Base-by-base conservation (phyloP, 1,140 invertebrate genomes). In the Pseudomyrmex flavicornis region DNA sequence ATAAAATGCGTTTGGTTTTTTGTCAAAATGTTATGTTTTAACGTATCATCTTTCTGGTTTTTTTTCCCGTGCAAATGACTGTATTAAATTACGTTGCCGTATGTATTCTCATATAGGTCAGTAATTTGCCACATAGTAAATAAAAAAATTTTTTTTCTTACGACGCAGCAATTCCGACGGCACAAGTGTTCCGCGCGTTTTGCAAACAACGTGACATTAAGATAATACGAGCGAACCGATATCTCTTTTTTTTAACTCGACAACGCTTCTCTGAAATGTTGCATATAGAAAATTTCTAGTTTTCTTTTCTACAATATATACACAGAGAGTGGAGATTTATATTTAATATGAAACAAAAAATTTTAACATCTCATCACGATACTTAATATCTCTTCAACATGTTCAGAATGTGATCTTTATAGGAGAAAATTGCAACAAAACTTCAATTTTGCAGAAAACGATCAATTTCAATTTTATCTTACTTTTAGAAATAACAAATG, bases 61-160 rank as follows among this genome's bases (percentile, higher is more conserved):
- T 2, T 9, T 54, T 66, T 77, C 56, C 2, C 35, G 20, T 17
- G 20, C 44, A 44, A n/a, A 10, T 66, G 50, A 65, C 20, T n/a
- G 26, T 76, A 26, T 13, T 20, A 5, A 46, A 9, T 76, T 44
- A 44, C 20, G 54, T 22, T 77, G 20, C 56, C 22, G 9, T n/a
- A 20, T 48, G 46, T 7, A 17, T 17, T 7, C 35, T 35, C 15
- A 66, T 66, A 20, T 54, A 77, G 74, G 74, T 77, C 48, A 68
- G 13, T 77, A 77, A 76, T 68, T 77, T 77, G 62, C 74, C 13
- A 56, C 48, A 77, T 66, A 56, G 65, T 68, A 52, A 76, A 22
- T 54, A 44, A 17, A 56, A 68, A 46, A 35, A 35, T 35, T 7
- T 35, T 35, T 35, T 35, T 68, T 68, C 66, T 54, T 77, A 77